Evolutionary conservation across 2,888 invertebrate species (phyloP).

Genomic region (Druceiella hillmani): DNA sequence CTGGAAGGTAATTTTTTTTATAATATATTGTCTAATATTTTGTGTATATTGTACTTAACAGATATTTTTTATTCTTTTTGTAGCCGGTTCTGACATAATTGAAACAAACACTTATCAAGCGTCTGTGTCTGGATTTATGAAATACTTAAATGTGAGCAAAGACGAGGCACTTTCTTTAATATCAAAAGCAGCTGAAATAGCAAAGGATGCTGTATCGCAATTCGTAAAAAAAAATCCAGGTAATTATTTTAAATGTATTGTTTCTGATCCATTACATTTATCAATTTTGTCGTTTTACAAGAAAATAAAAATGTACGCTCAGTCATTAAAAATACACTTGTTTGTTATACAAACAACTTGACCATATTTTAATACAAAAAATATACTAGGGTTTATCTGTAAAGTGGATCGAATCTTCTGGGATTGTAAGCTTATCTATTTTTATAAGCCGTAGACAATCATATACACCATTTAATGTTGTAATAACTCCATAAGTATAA

Average conservation of each 20-base stretch:
- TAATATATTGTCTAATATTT: too few species aligned
- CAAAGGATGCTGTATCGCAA: conserved; percentile 53
- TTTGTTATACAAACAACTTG: too few species aligned
- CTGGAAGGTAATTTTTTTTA: conserved; percentile 43
- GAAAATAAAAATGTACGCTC: too few species aligned
- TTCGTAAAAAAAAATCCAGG: conserved; percentile 36
- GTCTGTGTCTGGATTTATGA: conserved; percentile 57
- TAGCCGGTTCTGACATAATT: conserved; percentile 71
- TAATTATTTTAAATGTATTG: conserved; percentile 7
- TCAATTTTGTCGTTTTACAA: conserved; percentile 5
- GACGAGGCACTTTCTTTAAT: conserved; percentile 60
- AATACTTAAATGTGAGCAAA: conserved; percentile 55
- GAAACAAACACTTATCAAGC: conserved; percentile 77
- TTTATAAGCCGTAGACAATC: too few species aligned
- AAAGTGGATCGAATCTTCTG: too few species aligned
- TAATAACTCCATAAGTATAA: too few species aligned
- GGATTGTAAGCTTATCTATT: too few species aligned
- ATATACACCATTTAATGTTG: too few species aligned
- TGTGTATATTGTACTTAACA: not conserved
- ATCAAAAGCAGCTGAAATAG: conserved; percentile 57
- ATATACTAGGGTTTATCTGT: too few species aligned
- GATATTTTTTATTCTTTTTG: conserved; percentile 23
- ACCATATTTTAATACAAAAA: too few species aligned
- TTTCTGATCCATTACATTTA: conserved; percentile 12
- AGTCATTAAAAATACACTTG: too few species aligned